Percentiles rank a stretch among this genome's conserved stretches.
These are phyloP conservation scores for Drosophila kambysellisi DNA, from an alignment of 2,888 invertebrate species.

Conservation along the genomic window DNA sequence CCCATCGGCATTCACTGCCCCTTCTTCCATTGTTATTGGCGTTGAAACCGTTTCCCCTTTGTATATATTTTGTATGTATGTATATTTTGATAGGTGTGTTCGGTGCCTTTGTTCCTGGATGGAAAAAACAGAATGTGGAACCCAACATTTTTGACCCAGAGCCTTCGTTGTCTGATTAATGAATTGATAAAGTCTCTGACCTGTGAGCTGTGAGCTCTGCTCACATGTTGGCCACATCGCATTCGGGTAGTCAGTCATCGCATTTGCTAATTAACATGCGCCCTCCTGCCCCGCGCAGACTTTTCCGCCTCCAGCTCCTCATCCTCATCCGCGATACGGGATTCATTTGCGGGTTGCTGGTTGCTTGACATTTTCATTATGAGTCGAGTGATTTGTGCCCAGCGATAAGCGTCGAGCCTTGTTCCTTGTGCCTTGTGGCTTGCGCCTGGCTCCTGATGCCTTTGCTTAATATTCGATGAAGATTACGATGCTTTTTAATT, in stretches of 20 bases:
- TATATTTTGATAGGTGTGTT: slow-evolving; percentile 58
- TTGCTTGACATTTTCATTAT: slow-evolving; percentile 71
- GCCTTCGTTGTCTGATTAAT: slow-evolving; percentile 67
- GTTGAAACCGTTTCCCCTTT: slow-evolving; percentile 32
- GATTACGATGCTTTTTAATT: slow-evolving; percentile 68
- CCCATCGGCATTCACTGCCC: slow-evolving; percentile 8
- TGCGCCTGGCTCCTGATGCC: slow-evolving; percentile 1
- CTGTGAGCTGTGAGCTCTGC: slow-evolving; percentile 3
- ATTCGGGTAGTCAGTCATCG: slow-evolving; percentile 32
- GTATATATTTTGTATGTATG: neutral
- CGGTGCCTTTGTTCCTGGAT: slow-evolving; percentile 37
- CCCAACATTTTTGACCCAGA: slow-evolving; percentile 50
- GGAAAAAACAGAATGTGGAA: neutral
- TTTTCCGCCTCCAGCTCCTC: neutral
- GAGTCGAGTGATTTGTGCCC: slow-evolving; percentile 67
- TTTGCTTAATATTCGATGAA: slow-evolving; percentile 48
- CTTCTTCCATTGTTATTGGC: slow-evolving; percentile 34
- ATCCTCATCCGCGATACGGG: neutral
- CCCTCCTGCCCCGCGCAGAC: neutral
- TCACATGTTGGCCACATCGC: slow-evolving; percentile 35
- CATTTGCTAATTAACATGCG: slow-evolving; percentile 76
- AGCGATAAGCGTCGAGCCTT: slow-evolving; percentile 58
- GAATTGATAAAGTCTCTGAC: slow-evolving; percentile 63
- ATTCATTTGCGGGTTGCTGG: slow-evolving; percentile 24
- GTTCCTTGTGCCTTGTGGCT: neutral